Evolutionary conservation across 2,888 invertebrate species (phyloP).

Genomic region (Hesperia comma): DNA sequence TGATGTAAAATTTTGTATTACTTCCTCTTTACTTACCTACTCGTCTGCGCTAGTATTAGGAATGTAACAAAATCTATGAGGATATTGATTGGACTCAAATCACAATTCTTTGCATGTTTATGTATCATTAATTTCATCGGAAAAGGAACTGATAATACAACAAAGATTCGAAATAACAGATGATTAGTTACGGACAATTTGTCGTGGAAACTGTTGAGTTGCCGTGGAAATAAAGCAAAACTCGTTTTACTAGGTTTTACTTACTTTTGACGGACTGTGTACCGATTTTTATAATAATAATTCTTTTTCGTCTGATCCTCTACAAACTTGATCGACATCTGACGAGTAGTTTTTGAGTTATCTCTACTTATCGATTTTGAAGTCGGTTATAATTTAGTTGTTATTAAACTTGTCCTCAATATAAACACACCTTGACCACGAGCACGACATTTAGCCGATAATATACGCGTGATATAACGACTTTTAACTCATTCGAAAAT

Average conservation of each 20-base stretch:
- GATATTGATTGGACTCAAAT: neutral
- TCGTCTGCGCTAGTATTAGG: no score
- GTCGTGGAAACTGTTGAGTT: neutral
- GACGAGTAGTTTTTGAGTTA: no score
- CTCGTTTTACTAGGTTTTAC: constrained; percentile 1
- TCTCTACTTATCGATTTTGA: no score
- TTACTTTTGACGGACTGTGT: no score
- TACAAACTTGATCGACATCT: no score
- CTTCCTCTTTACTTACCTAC: no score
- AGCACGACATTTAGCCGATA: constrained; percentile 24
- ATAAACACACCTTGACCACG: constrained; percentile 7
- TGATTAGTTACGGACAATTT: constrained; percentile 7
- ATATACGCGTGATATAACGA: constrained; percentile 16
- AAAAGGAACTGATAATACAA: constrained; percentile 15
- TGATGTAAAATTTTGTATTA: no score
- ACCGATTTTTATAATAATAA: no score
- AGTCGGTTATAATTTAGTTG: no score
- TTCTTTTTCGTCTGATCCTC: no score
- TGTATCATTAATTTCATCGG: constrained; percentile 17
- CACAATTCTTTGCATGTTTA: constrained; percentile 16
- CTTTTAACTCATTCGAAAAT: constrained; percentile 15
- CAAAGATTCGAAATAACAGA: no score
- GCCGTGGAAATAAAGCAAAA: constrained; percentile 2
- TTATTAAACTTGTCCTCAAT: constrained; percentile 11
- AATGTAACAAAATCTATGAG: no score